Base-by-base conservation (phyloP, 2,797 vertebrate species). In the Chrysocyon brachyurus region DNA sequence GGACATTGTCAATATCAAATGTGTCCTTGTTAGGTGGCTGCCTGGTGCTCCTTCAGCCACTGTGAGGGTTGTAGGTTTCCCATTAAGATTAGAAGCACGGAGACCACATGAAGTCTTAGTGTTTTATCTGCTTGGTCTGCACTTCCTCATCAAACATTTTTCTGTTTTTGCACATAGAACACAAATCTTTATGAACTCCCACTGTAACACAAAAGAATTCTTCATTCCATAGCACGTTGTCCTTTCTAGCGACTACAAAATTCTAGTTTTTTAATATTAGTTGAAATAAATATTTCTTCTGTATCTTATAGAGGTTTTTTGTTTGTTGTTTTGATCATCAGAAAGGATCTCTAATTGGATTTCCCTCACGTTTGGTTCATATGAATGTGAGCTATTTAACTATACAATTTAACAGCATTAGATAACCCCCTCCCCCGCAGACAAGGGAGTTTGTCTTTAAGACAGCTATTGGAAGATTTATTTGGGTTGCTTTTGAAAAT, bases 11-110 rank as follows among this genome's bases (percentile, higher is more conserved):
- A 94, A 17, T 66, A 86, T 78, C 90, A 82, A 96, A 91, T 54
- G 61, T 83, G 92, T 96, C 93, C 88, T 96, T 85, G 26, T 94
- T 94, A 87, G 28, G 40, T 93, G 46, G 36, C 46, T 97, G 46
- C 56, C 33, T 15, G 46, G 95, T 87, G 77, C 68, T 97, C 66
- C 91, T 96, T 85, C 28, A 91, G 73, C 56, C 94, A 70, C 78
- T 79, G 54, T 78, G 79, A 91, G 78, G 63, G 95, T 28, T 77
- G 7, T 82, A 83, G 54, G 40, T 75, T 96, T 97, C 91, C 66
- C 36, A 31, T 77, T 94, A 94, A 93, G 82, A 92, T 85, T 40
- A 56, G 36, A 68, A 87, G 12, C 75, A 63, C 7, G 86, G 66
- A 93, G 57, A 75, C 73, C 73, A 87, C 28, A 49, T 31, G 22